Evolutionary conservation across 2,888 invertebrate genomes (phyloP).

Genomic region (Athetis lepigone): DNA sequence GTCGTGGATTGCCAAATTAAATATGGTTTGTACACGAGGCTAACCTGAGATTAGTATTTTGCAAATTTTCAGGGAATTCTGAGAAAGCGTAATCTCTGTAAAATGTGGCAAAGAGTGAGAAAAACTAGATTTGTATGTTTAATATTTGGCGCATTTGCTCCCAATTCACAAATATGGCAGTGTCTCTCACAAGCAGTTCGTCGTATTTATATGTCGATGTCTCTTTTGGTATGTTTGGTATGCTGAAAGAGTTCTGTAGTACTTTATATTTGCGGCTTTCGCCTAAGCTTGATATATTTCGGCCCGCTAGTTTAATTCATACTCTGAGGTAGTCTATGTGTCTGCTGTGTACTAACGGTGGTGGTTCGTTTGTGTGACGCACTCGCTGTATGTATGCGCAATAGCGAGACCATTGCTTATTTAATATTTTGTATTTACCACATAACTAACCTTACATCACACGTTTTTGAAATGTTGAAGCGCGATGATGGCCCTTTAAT

Average conservation of each 20-base stretch:
- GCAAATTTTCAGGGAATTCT: no score
- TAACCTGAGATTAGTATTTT: no score
- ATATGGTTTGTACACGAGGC: no score
- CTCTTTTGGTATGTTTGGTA: no score
- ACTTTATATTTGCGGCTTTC: neutral
- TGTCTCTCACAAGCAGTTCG: neutral
- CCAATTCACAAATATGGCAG: neutral
- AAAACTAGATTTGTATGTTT: neutral
- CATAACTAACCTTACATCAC: constrained; percentile 58
- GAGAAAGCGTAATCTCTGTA: neutral
- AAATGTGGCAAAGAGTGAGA: neutral
- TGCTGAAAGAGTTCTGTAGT: neutral
- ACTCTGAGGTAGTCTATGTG: constrained; percentile 37
- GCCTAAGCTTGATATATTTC: constrained; percentile 1
- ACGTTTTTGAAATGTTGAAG: constrained; percentile 47
- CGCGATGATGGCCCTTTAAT: constrained; percentile 36
- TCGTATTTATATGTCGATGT: neutral
- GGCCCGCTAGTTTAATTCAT: constrained; percentile 29
- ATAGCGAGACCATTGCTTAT: constrained; percentile 52
- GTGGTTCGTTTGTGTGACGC: constrained; percentile 66
- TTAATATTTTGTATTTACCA: constrained; percentile 56
- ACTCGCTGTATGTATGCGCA: constrained; percentile 58
- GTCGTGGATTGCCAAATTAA: neutral
- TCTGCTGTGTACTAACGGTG: constrained; percentile 58
- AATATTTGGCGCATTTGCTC: no score